These are phyloP conservation scores for Eupithecia tripunctaria DNA, from an alignment of 2,888 invertebrate genomes.

Conservation along the genomic window DNA sequence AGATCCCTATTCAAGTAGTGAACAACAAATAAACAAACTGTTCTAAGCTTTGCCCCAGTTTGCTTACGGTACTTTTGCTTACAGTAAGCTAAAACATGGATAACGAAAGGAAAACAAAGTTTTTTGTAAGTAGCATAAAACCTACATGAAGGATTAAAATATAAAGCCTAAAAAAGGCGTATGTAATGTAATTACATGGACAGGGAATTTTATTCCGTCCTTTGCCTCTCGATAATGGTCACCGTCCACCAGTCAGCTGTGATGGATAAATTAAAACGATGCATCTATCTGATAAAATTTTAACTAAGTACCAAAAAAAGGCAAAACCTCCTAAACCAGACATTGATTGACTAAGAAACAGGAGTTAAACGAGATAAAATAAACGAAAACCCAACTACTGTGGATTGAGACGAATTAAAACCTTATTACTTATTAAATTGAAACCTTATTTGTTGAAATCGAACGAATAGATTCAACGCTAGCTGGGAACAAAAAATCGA, in stretches of 20 bases:
- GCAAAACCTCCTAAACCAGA: neutral
- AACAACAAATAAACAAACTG: neutral
- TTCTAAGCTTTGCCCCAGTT: neutral
- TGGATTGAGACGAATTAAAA: too few relatives aligned
- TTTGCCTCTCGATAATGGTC: conserved; percentile 14
- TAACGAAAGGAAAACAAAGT: neutral
- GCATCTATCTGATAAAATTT: neutral
- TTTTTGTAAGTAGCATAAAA: neutral
- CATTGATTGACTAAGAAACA: too few relatives aligned
- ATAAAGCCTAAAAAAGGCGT: too few relatives aligned
- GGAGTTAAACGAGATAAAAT: too few relatives aligned
- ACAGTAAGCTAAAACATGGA: neutral
- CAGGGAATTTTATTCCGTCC: conserved; percentile 27
- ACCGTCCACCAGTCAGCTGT: neutral
- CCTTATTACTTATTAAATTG: too few relatives aligned
- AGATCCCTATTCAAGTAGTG: neutral
- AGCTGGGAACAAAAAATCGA: too few relatives aligned
- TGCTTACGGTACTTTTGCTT: too few relatives aligned
- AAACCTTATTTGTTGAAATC: too few relatives aligned
- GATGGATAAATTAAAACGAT: neutral
- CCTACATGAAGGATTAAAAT: too few relatives aligned
- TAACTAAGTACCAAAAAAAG: neutral
- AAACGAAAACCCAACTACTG: too few relatives aligned
- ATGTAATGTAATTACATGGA: conserved; percentile 9
- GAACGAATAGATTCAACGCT: too few relatives aligned